These are phyloP conservation scores for Ophion ventricosus DNA, from an alignment of 2,888 invertebrate species.

Conservation along the genomic window DNA sequence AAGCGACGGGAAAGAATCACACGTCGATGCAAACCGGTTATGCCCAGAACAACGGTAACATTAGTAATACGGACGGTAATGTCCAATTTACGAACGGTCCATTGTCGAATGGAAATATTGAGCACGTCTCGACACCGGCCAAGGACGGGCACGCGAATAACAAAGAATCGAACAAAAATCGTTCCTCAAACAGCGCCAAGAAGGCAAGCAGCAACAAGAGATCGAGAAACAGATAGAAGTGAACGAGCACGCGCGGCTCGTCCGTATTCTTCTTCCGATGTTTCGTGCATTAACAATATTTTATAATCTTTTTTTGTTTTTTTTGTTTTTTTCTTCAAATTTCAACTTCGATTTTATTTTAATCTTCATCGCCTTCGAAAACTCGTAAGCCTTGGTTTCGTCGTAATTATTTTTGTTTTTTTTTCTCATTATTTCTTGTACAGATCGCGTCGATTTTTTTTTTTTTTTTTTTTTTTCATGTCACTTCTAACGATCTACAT, in stretches of 20 bases:
- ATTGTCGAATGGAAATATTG: slow-evolving; percentile 85
- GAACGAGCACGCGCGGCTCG: slow-evolving; percentile 27
- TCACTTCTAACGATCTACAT: slow-evolving; percentile 3
- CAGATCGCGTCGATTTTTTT: slow-evolving; percentile 2
- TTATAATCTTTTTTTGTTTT: not conserved
- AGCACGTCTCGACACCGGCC: slow-evolving; percentile 87
- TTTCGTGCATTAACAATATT: slow-evolving; percentile 16
- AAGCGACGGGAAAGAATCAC: slow-evolving; percentile 81
- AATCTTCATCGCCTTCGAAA: not conserved
- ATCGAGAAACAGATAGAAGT: slow-evolving; percentile 90
- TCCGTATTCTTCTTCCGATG: slow-evolving; percentile 52
- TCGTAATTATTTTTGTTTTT: slow-evolving; percentile 1
- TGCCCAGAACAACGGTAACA: slow-evolving; percentile 80
- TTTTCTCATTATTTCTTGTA: not conserved
- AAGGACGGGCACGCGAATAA: slow-evolving; percentile 80
- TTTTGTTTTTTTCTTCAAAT: not conserved
- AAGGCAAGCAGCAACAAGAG: slow-evolving; percentile 91
- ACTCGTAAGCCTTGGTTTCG: not conserved
- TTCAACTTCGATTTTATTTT: too few relatives aligned
- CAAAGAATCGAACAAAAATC: slow-evolving; percentile 83
- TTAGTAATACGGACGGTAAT: slow-evolving; percentile 76
- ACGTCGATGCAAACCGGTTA: slow-evolving; percentile 78
- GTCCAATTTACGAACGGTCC: slow-evolving; percentile 80
- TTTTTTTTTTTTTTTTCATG: too few relatives aligned
- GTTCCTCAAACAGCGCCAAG: slow-evolving; percentile 86